These are phyloP conservation scores for Periophthalmus magnuspinnatus DNA, from an alignment of 2,797 vertebrate genomes.

Conservation along the genomic window DNA sequence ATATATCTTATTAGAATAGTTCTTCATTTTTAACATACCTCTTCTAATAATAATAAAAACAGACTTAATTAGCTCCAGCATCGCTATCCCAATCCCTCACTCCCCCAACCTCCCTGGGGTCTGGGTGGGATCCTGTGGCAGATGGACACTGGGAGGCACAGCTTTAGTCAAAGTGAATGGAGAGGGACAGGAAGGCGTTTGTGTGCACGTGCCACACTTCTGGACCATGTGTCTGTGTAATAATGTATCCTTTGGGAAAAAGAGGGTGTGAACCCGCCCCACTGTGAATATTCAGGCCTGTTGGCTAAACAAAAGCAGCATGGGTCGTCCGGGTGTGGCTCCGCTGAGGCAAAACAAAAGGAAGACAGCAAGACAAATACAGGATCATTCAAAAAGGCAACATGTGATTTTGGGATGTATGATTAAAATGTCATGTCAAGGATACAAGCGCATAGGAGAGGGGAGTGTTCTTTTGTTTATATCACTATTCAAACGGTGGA, in stretches of 20 bases:
- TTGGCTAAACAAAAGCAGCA: conserved; percentile 58
- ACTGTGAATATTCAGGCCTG: conserved; percentile 61
- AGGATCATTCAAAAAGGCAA: not conserved
- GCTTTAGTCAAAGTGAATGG: conserved; percentile 3
- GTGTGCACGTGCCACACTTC: conserved; percentile 30
- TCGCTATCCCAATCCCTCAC: conserved; percentile 17
- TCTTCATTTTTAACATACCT: no score
- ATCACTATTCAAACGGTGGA: not conserved
- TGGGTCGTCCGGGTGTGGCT: conserved; percentile 65
- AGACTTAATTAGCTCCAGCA: conserved; percentile 1
- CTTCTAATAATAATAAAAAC: not conserved
- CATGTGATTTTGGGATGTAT: not conserved
- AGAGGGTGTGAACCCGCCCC: conserved; percentile 40
- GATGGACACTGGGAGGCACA: conserved; percentile 51
- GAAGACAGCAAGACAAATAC: conserved; percentile 12
- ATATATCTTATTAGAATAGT: no score
- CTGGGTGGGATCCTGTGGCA: conserved; percentile 53
- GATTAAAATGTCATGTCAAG: not conserved
- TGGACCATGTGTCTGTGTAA: conserved; percentile 29
- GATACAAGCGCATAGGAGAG: not conserved
- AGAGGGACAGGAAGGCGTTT: conserved; percentile 28
- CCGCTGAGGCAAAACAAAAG: conserved; percentile 49
- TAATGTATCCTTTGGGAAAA: conserved; percentile 18
- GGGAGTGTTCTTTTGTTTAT: not conserved
- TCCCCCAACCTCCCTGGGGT: conserved; percentile 27